phyloP scores from a whole-genome alignment of 2,888 invertebrate genomes.

The Epistrophe eligans region DNA sequence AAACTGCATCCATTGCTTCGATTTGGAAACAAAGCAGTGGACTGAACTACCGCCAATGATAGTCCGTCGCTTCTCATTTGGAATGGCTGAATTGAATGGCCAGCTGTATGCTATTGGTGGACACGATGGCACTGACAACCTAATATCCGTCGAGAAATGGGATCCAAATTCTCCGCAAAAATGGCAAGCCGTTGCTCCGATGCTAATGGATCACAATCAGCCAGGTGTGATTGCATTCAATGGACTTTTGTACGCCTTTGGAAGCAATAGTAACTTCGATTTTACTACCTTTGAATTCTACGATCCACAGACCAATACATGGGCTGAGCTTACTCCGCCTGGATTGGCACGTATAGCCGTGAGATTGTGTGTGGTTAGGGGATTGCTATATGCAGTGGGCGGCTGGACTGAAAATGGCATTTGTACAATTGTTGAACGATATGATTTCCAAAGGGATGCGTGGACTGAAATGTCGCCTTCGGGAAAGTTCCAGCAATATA shows the following conservation, averaged over 20 bases:
- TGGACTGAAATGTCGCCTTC: slow-evolving; percentile 32
- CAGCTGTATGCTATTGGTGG: slow-evolving; percentile 40
- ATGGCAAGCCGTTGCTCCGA: slow-evolving; percentile 25
- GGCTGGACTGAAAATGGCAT: slow-evolving; percentile 4
- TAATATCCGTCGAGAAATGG: slow-evolving; percentile 19
- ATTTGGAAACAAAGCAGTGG: slow-evolving; percentile 10
- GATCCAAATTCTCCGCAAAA: not conserved
- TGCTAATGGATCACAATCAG: not conserved
- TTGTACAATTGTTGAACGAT: slow-evolving; percentile 32
- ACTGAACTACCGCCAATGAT: slow-evolving; percentile 16
- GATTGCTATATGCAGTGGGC: slow-evolving; percentile 34
- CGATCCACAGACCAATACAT: slow-evolving; percentile 33
- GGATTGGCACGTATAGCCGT: not conserved
- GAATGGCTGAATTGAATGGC: slow-evolving; percentile 31
- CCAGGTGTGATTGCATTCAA: slow-evolving; percentile 15
- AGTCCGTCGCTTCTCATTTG: slow-evolving; percentile 13
- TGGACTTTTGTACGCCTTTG: slow-evolving; percentile 26
- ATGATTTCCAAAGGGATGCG: not conserved
- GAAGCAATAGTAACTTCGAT: slow-evolving; percentile 10
- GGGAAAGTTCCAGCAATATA: slow-evolving; percentile 1
- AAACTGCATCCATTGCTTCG: slow-evolving; percentile 23
- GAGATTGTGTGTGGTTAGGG: not conserved
- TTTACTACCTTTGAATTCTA: slow-evolving; percentile 19
- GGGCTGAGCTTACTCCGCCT: slow-evolving; percentile 18
- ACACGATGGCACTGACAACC: not conserved